A percentile compares a stretch with the other conserved stretches of the same genome.
phyloP scores from a whole-genome alignment of 2,113 vertebrate genomes.

The Larimichthys crocea region DNA sequence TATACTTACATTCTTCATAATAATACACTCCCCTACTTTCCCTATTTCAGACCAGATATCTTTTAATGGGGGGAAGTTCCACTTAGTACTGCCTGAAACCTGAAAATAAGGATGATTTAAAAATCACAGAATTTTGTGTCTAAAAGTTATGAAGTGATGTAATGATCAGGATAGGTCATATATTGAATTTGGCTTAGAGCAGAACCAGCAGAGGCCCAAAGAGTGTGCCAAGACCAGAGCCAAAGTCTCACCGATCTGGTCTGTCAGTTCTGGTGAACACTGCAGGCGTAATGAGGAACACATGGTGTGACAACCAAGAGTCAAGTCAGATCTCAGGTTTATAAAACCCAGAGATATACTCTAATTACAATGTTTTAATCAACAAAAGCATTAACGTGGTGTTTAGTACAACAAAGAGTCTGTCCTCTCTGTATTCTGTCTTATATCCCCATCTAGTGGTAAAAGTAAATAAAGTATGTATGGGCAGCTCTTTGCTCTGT shows the following conservation, averaged over 20 bases:
- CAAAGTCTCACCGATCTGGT: slow-evolving; percentile 43
- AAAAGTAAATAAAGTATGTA: background rate
- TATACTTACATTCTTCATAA: background rate
- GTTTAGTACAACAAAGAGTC: background rate
- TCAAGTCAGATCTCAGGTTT: slow-evolving; percentile 9
- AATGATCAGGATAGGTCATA: slow-evolving; percentile 22
- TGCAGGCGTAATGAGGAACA: slow-evolving; percentile 55
- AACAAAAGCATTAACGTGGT: slow-evolving; percentile 1
- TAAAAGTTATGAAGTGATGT: background rate
- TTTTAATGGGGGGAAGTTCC: background rate
- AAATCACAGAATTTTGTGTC: background rate
- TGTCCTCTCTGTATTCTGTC: slow-evolving; percentile 22
- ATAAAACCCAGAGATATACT: background rate
- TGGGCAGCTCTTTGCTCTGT: background rate
- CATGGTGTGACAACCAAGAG: slow-evolving; percentile 32
- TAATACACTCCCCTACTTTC: background rate
- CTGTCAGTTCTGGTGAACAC: slow-evolving; percentile 35
- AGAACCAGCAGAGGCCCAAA: slow-evolving; percentile 14
- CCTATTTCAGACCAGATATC: background rate
- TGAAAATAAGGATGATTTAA: background rate
- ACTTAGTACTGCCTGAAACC: background rate
- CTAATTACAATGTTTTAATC: background rate
- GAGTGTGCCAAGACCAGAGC: slow-evolving; percentile 39
- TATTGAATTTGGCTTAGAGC: slow-evolving; percentile 22
- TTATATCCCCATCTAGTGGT: slow-evolving; percentile 74